Evolutionary conservation across 2,888 invertebrate genomes (phyloP), one percentile per base, ranked within the genome.

Genomic region (Prenolepis imparis): DNA sequence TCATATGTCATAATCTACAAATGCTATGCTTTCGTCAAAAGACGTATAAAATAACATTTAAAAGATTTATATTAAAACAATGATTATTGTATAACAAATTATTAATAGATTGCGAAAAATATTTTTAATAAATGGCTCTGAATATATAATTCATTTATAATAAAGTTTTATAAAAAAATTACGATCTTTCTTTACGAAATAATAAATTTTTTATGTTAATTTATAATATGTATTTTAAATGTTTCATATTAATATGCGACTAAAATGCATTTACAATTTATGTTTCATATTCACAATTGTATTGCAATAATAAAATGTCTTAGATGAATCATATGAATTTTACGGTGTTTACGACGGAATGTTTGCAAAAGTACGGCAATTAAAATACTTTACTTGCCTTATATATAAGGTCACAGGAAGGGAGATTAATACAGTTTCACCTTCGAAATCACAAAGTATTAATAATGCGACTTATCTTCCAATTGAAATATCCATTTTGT

Each of bases 401-500:
- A 57, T 57, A 57, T 32, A 32, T 32, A 63, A 36, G n/a, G 3
- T 9, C 3, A 18, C n/a, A 52, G 48, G 6, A 52, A 52, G n/a
- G n/a, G 1, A 24, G 18, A 72, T 41, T 59, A 18, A 72, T 39
- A 72, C 9, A n/a, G 9, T 3, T 67, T 80, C 15, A 66, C 11
- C n/a, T 82, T 77, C 55, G 67, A 89, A 88, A 84, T 82, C 72
- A 68, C 28, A 66, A 63, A 41, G 73, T 70, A 86, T 89, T 86
- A 89, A 83, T 75, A 82, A 88, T 80, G 68, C 87, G 84, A 89
- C 88, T 87, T 83, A 85, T 73, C 83, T 70, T 77, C 81, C 86
- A 83, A 87, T 88, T 86, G 77, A 86, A 83, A 85, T 90, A 88
- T 86, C 84, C 87, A 87, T 89, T 86, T 87, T 84, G 61, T 84